Conservation (phyloP, 2,888 invertebrate genomes). For the Drosophila quinaria region DNA sequence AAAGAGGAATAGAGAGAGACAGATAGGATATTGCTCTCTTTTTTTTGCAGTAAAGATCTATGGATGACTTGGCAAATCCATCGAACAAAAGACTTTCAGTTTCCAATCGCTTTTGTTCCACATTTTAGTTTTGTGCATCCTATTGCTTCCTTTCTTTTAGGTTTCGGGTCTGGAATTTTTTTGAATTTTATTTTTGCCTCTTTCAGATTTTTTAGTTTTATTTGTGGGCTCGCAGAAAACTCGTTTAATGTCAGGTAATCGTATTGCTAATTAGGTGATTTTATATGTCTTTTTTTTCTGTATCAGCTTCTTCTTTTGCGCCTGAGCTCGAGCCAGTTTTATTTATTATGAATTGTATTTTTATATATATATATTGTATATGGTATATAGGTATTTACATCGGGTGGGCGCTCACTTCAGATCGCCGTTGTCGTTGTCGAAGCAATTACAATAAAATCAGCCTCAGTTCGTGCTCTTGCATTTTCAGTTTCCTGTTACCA, state of each 20-base stretch:
- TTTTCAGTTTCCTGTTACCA: conserved; percentile 68
- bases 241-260: conserved; percentile 49
- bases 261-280: conserved; percentile 45
- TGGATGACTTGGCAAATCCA: conserved; percentile 54
- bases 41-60: conserved; percentile 44
- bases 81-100: conserved; percentile 63
- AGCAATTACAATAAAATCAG: conserved; percentile 70
- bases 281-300: conserved; percentile 15
- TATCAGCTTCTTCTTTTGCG: conserved; percentile 15
- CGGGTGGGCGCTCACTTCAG: conserved; percentile 52
- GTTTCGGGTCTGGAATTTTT: conserved; percentile 16
- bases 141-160: conserved; percentile 53
- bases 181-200: conserved; percentile 14
- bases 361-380: conserved; percentile 5
- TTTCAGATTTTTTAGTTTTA: conserved; percentile 34
- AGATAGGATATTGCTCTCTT: conserved; percentile 14
- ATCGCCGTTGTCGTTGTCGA: conserved; percentile 16
- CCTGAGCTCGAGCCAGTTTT: conserved; percentile 40
- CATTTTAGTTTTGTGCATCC: conserved; percentile 52
- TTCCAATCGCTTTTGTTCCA: conserved; percentile 62
- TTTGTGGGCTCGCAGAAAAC: conserved; percentile 46
- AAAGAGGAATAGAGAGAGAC: background rate
- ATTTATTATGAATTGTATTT: conserved; percentile 58
- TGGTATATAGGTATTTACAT: conserved; percentile 25
- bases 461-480: conserved; percentile 61